Evolutionary conservation across 2,113 vertebrate species (phyloP).

Genomic region (Tachycineta bicolor): DNA sequence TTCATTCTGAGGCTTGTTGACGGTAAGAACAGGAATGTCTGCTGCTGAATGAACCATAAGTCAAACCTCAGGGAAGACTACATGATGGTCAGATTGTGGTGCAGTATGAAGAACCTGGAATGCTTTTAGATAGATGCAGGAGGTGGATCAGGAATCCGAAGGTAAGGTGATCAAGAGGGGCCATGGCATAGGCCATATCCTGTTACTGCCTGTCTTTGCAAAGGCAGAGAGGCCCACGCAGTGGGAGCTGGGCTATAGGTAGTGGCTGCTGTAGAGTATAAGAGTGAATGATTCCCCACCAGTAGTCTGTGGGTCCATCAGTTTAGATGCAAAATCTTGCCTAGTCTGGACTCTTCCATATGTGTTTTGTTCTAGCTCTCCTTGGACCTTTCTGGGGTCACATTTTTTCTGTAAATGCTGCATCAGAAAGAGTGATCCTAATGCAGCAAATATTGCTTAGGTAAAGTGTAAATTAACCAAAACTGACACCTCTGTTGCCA

Average conservation of each 20-base stretch:
- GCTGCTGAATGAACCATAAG: not conserved
- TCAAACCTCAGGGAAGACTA: not conserved
- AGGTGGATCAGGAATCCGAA: not conserved
- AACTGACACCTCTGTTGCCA: not conserved
- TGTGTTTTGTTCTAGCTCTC: not conserved
- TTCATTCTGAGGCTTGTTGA: not conserved
- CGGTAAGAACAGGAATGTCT: not conserved
- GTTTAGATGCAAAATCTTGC: not conserved
- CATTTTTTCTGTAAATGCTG: not conserved
- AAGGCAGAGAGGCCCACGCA: not conserved
- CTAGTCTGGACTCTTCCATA: not conserved
- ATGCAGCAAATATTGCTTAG: not conserved
- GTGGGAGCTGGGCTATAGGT: not conserved
- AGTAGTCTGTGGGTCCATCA: not conserved
- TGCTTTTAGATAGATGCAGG: not conserved
- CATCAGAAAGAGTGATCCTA: not conserved
- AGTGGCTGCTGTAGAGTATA: not conserved
- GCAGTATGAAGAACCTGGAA: not conserved
- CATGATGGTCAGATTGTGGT: not conserved
- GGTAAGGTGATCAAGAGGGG: not conserved
- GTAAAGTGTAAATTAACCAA: not conserved
- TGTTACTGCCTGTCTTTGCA: not conserved
- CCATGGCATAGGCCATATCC: not conserved
- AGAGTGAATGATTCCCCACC: not conserved
- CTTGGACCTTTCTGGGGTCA: not conserved